phyloP scores from a whole-genome alignment of 2,888 invertebrate genomes.

The Liposcelis brunnea region DNA sequence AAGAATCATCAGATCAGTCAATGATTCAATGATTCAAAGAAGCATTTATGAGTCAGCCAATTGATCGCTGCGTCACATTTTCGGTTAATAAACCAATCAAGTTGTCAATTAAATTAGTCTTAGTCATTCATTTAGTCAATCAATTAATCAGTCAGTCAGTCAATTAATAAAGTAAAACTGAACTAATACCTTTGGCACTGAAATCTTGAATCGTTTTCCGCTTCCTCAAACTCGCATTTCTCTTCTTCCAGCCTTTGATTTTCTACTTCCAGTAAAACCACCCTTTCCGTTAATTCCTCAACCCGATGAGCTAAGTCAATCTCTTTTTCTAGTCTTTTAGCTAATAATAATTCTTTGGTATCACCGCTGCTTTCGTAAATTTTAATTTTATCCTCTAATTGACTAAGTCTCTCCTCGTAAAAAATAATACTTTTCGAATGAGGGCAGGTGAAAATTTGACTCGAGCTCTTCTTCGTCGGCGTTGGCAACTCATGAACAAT shows the following conservation, averaged over 20 bases:
- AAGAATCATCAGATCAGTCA: no score
- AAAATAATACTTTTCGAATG: conserved; percentile 24
- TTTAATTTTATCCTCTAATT: conserved; percentile 44
- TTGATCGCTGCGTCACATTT: no score
- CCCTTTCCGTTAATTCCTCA: conserved; percentile 29
- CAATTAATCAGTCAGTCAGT: neutral
- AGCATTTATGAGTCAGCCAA: no score
- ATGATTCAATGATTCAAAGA: no score
- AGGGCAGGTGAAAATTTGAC: neutral
- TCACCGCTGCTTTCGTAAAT: conserved; percentile 49
- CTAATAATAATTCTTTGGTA: conserved; percentile 39
- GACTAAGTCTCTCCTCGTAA: conserved; percentile 45
- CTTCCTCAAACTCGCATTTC: conserved; percentile 55
- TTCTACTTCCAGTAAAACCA: conserved; percentile 40
- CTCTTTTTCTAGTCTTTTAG: conserved; percentile 44
- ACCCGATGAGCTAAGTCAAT: conserved; percentile 33
- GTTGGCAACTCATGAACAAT: conserved; percentile 11
- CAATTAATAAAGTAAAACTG: no score
- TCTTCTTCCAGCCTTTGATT: conserved; percentile 50
- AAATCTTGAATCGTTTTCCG: conserved; percentile 53
- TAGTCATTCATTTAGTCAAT: no score
- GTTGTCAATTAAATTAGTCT: no score
- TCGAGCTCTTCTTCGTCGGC: neutral
- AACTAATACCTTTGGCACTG: conserved; percentile 34
- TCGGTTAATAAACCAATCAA: no score